Conservation (phyloP, 2,113 vertebrate genomes). For the Ibidorhyncha struthersii region DNA sequence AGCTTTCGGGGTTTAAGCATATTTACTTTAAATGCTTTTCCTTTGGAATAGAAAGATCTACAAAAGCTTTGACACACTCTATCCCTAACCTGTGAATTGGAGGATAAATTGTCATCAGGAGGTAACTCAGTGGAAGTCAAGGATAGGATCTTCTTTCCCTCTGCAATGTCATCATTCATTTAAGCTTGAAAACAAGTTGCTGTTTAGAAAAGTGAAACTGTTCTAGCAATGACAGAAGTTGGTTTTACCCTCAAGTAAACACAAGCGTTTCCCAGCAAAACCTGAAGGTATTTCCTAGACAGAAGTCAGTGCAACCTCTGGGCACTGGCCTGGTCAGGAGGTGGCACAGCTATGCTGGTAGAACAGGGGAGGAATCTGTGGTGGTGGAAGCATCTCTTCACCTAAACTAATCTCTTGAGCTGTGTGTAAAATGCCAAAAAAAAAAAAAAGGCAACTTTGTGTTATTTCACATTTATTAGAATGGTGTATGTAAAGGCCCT, state of each 20-base stretch:
- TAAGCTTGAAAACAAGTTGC: neutral
- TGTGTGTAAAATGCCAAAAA: too few relatives aligned
- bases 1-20: neutral
- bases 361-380: neutral
- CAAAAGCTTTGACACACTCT: neutral
- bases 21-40: neutral
- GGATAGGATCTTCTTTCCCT: neutral
- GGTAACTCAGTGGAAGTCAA: neutral
- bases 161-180: neutral
- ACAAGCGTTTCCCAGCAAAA: neutral
- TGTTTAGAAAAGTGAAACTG: neutral
- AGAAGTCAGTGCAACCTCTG: neutral
- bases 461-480: neutral
- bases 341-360: neutral
- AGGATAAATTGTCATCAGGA: neutral
- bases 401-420: neutral
- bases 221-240: neutral
- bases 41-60: neutral
- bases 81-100: neutral
- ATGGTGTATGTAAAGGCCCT: neutral
- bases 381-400: neutral
- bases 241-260: neutral
- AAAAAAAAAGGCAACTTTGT: neutral
- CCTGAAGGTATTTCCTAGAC: neutral
- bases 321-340: neutral